Percentiles rank a stretch among this genome's conserved stretches.
Conservation (phyloP, 2,797 vertebrate species). For the Sus cebifrons region DNA sequence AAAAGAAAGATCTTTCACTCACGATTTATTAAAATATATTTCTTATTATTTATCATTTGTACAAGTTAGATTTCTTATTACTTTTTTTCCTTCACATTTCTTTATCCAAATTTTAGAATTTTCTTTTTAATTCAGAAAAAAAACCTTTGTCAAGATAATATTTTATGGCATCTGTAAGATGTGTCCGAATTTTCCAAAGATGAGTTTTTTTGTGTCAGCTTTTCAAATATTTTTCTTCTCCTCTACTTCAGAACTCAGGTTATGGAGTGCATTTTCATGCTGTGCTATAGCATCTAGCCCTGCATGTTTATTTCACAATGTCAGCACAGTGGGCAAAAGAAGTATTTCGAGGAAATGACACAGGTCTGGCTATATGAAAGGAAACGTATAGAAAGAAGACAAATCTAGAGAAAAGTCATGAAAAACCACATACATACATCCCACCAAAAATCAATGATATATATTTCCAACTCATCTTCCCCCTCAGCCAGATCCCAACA, state of each 20-base stretch:
- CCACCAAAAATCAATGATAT: not conserved
- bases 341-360: not conserved
- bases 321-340: not conserved
- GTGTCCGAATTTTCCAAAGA: not conserved
- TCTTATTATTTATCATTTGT: not conserved
- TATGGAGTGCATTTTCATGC: not conserved
- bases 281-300: not conserved
- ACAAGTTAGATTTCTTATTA: not conserved
- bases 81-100: not conserved
- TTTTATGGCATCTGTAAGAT: not conserved
- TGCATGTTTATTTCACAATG: not conserved
- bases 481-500: not conserved
- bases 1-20: not conserved
- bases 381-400: not conserved
- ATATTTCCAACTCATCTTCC: not conserved
- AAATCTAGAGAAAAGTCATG: not conserved
- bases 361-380: not conserved
- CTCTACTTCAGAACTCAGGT: not conserved
- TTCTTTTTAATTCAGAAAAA: not conserved
- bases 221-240: not conserved
- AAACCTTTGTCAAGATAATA: not conserved
- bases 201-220: not conserved
- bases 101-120: not conserved
- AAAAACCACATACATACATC: not conserved
- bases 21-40: not conserved